Evolutionary conservation across 1,140 invertebrate species (phyloP).

Genomic region (Nixonia krombeini): DNA sequence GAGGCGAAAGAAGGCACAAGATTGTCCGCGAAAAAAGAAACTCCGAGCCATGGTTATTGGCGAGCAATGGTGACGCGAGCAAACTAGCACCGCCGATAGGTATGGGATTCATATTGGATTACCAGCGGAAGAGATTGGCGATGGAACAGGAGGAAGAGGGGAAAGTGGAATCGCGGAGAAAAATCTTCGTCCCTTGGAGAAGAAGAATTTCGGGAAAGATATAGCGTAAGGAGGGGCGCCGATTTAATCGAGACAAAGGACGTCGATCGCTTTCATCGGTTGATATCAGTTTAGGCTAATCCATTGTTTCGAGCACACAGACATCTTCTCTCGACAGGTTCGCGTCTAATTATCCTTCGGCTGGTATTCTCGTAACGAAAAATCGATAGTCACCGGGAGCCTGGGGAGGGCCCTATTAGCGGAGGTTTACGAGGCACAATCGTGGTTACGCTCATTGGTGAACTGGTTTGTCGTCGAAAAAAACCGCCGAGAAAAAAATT

Average conservation of each 20-base stretch:
- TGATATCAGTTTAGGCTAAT: conserved; percentile 25
- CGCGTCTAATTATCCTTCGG: conserved; percentile 36
- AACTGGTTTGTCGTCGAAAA: conserved; percentile 21
- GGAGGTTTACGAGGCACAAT: conserved; percentile 58
- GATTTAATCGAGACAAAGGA: too few species aligned
- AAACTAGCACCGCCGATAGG: conserved; percentile 51
- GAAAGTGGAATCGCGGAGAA: too few species aligned
- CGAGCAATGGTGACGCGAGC: conserved; percentile 23
- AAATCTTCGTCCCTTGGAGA: too few species aligned
- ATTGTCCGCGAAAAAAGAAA: conserved; percentile 7
- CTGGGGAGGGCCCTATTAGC: conserved; percentile 59
- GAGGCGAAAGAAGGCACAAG: conserved; percentile 17
- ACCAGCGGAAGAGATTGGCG: too few species aligned
- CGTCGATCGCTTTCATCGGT: background rate
- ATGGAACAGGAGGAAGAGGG: too few species aligned
- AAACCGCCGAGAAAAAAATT: conserved; percentile 51
- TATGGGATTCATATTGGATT: conserved; percentile 53
- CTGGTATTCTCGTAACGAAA: conserved; percentile 32
- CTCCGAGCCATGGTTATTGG: background rate
- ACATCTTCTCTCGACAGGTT: conserved; percentile 26
- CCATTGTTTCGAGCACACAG: conserved; percentile 3
- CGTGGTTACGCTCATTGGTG: conserved; percentile 28
- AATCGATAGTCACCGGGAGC: conserved; percentile 46
- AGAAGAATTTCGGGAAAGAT: too few species aligned
- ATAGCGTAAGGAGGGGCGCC: too few species aligned